These are phyloP conservation scores for Drosophila ohnishii DNA, from an alignment of 1,140 invertebrate genomes.

Conservation along the genomic window DNA sequence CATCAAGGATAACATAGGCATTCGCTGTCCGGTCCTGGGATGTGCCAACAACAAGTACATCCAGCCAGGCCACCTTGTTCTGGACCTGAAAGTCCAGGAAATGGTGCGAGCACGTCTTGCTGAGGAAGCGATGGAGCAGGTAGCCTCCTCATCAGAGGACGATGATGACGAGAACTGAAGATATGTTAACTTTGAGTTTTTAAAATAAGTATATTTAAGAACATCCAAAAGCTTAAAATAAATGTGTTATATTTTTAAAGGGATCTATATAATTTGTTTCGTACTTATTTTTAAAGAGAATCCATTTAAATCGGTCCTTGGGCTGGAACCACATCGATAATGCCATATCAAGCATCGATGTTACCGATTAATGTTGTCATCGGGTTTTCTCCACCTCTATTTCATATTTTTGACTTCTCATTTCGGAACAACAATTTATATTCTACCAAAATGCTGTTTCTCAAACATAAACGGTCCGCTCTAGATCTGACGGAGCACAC, in stretches of 20 bases:
- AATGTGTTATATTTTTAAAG: not conserved
- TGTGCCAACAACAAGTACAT: slow-evolving; percentile 42
- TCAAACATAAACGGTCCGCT: slow-evolving; percentile 53
- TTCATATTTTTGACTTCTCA: slow-evolving; percentile 12
- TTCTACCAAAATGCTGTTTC: slow-evolving; percentile 35
- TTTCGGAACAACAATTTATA: slow-evolving; percentile 12
- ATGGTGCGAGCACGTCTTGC: slow-evolving; percentile 2
- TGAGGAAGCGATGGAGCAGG: not conserved
- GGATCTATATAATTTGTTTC: not conserved
- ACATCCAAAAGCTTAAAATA: not conserved
- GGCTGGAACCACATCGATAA: not conserved
- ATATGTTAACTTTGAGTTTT: not conserved
- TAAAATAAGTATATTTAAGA: not conserved
- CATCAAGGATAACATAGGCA: slow-evolving; percentile 20
- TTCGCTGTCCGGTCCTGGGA: slow-evolving; percentile 50
- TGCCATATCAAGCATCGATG: not conserved
- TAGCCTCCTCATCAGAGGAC: not conserved
- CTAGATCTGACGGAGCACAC: slow-evolving; percentile 84
- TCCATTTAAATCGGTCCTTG: not conserved
- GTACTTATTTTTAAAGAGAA: too few relatives aligned
- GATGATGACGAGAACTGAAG: not conserved
- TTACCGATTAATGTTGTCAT: not conserved
- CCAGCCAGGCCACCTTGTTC: slow-evolving; percentile 24
- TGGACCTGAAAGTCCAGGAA: slow-evolving; percentile 6
- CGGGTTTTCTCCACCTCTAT: not conserved